phyloP scores from a whole-genome alignment of 2,797 vertebrate species.

The Pseudochaenichthys georgianus region DNA sequence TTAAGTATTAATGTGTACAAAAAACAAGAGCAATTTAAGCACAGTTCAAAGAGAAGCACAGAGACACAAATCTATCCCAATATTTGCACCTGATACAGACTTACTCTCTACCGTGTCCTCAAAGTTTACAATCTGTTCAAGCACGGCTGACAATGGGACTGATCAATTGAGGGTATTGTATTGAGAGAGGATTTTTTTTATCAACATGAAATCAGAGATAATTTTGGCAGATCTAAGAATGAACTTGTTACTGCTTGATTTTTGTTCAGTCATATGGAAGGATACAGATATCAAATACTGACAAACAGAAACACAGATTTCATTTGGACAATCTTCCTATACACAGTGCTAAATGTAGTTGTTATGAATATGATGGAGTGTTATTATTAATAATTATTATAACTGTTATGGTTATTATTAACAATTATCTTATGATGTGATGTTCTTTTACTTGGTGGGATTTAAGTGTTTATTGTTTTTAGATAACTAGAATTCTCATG shows the following conservation, averaged over 20 bases:
- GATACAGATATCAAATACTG: slow-evolving; percentile 70
- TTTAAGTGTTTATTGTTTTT: slow-evolving; percentile 90
- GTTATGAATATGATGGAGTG: slow-evolving; percentile 89
- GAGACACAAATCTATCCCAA: slow-evolving; percentile 79
- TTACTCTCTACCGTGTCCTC: slow-evolving; percentile 70
- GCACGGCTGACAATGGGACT: slow-evolving; percentile 58
- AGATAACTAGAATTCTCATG: slow-evolving; percentile 84
- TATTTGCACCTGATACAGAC: slow-evolving; percentile 80
- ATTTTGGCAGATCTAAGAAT: slow-evolving; percentile 34
- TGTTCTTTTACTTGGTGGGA: slow-evolving; percentile 88
- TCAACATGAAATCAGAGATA: slow-evolving; percentile 44
- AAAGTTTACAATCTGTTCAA: slow-evolving; percentile 80
- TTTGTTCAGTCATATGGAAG: slow-evolving; percentile 68
- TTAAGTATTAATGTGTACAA: slow-evolving; percentile 83
- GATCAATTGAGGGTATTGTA: slow-evolving; percentile 57
- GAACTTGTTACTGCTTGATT: slow-evolving; percentile 53
- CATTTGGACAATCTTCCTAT: slow-evolving; percentile 89
- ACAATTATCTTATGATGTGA: slow-evolving; percentile 88
- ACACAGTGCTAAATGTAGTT: slow-evolving; percentile 89
- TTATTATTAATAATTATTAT: slow-evolving; percentile 90
- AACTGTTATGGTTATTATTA: slow-evolving; percentile 90
- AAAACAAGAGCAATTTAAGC: slow-evolving; percentile 78
- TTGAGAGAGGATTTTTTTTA: slow-evolving; percentile 41
- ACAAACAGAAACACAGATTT: slow-evolving; percentile 77
- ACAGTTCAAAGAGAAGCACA: slow-evolving; percentile 80